Evolutionary conservation across 2,888 invertebrate genomes (phyloP), one percentile per base, ranked within the genome.

Genomic region (Phaonia tiefii): DNA sequence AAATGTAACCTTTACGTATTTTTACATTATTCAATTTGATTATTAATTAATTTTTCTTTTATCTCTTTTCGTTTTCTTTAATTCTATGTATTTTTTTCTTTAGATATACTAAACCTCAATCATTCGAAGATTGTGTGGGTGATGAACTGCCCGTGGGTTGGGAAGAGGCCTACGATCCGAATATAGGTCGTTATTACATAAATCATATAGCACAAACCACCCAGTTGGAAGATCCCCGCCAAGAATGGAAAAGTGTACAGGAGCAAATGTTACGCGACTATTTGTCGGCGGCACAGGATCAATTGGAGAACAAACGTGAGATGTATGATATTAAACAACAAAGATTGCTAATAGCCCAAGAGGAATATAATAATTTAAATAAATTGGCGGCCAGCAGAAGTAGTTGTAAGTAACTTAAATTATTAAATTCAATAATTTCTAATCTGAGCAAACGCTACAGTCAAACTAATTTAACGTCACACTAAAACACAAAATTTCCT

Each of bases 241-340:
- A 97, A 92, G 98, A 98, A 94, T 99, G 98, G 98, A 94, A 98
- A 89, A 95, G 95, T 87, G 95, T 98, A 87, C 99, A 99, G 92
- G 98, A 99, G 92, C 96, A 95, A 84, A 99, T 99, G 99, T 93
- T 99, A 90, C 94, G 97, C 91, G 98, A 98, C 89, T 99, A 99
- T 92, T 94, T 99, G 89, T 95, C 96, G 87, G 97, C 97, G 83
- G 98, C 99, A 84, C 97, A 98, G 92, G 97, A 98, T 92, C 97
- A 97, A 89, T 92, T 99, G 90, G 97, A 97, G 94, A 98, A 98
- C 86, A 98, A 98, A 92, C 97, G 97, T 91, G 98, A 99, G 92
- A 98, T 98, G 91, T 97, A 95, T 92, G 96, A 97, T 92, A 95
- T 99, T 84, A 99, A 99, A 91, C 97, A 98, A 89, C 97, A 98